Base-by-base conservation (phyloP, 1,140 invertebrate genomes). In the Aphis gossypii region DNA sequence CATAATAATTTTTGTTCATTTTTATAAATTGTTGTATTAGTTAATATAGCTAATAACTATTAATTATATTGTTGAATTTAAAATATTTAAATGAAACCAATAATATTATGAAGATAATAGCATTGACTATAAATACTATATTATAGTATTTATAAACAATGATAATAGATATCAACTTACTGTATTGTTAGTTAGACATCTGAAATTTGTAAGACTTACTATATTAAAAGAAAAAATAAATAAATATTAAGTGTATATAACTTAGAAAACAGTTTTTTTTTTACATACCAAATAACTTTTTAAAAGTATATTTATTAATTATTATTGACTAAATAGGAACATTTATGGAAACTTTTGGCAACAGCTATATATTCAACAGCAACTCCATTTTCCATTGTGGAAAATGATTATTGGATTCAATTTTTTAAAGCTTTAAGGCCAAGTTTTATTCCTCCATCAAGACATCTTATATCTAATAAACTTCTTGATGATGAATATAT, bases 31-130 rank as follows among this genome's bases (percentile, higher is more conserved):
- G 60, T n/a, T 68, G 30, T 30, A 68, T 68, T 68, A 68, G 8
- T 68, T 68, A 68, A 68, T 68, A 68, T 68, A 68, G 30, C 60
- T 68, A 68, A 68, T 68, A 68, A 68, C 60, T 68, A n/a, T 68
- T 68, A 68, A 68, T 68, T 68, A 68, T 68, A n/a, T n/a, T 68
- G 60, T n/a, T 68, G 60, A 68, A 68, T 9, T 68, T n/a, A 68
- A 68, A 60, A 68, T 1, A 30, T 68, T 68, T 68, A 68, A 68
- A 68, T 68, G 30, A 68, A 68, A 68, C 60, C 60, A 68, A 41
- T 41, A 68, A 68, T 68, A 68, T 68, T 68, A 7, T 68, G 60
- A 30, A 68, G 30, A 68, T 68, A 68, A 0, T n/a, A n/a, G 25
- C 35, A 35, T 35, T 35, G 35, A 35, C 35, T 35, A 35, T 35